Percentiles rank a stretch among this genome's conserved stretches.
Conservation (phyloP, 2,113 vertebrate genomes). For the Paramormyrops kingsleyae region DNA sequence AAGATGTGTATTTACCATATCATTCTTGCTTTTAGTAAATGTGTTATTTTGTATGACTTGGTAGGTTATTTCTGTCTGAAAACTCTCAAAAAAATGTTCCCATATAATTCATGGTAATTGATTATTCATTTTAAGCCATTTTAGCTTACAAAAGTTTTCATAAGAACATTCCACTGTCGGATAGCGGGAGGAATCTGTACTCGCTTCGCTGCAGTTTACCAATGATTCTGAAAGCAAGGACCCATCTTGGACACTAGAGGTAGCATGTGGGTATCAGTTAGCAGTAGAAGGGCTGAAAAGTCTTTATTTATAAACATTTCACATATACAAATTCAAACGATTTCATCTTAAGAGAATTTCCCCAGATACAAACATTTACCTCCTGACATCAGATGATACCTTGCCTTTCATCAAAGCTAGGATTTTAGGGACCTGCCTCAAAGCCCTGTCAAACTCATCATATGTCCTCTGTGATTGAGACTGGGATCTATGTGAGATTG, state of each 20-base stretch:
- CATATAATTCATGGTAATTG: background rate
- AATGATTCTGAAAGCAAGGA: background rate
- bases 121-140: background rate
- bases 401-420: conserved; percentile 11
- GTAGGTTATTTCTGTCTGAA: background rate
- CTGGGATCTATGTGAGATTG: background rate
- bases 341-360: conserved; percentile 2
- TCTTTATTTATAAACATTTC: conserved; percentile 61
- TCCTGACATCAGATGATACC: conserved; percentile 9
- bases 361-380: background rate
- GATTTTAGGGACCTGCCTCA: background rate
- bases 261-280: background rate
- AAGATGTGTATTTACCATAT: background rate
- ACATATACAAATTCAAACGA: conserved; percentile 50
- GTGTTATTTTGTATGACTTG: background rate
- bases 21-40: background rate
- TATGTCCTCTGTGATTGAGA: background rate
- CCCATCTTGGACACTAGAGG: background rate
- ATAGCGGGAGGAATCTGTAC: background rate
- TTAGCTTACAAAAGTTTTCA: background rate
- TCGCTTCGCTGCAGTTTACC: background rate
- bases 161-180: background rate
- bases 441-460: background rate
- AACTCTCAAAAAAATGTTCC: background rate
- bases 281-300: background rate